Percentiles rank a stretch among this genome's conserved stretches.
Conservation (phyloP, 2,888 invertebrate genomes). For the Tetragonisca angustula region DNA sequence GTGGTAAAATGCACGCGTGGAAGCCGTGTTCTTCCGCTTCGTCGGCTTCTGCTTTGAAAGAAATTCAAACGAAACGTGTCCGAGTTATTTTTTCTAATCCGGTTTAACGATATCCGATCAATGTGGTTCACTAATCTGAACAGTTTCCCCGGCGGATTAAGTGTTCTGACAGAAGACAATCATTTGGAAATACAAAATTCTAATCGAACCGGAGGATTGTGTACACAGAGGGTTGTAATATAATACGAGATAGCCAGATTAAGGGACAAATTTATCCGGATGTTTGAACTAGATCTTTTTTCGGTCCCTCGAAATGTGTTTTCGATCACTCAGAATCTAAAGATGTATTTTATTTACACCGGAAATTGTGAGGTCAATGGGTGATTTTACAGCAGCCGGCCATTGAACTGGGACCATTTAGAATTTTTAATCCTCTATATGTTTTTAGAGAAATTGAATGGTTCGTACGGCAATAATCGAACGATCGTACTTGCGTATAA, state of each 20-base stretch:
- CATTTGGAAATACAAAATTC: background rate
- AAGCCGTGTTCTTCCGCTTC: background rate
- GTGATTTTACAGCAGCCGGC: too few species aligned
- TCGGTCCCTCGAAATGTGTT: too few species aligned
- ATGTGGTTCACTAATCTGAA: background rate
- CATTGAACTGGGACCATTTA: too few species aligned
- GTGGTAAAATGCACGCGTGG: constrained; percentile 5
- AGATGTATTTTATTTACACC: too few species aligned
- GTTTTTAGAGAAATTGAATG: too few species aligned
- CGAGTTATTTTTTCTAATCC: background rate
- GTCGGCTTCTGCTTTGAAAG: background rate
- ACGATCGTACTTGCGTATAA: too few species aligned
- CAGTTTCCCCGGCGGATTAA: background rate
- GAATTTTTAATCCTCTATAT: too few species aligned
- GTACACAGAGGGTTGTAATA: background rate
- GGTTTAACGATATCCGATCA: background rate
- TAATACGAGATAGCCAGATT: background rate
- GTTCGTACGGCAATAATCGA: too few species aligned
- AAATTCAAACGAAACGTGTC: background rate
- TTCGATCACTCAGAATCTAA: background rate
- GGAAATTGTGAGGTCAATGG: too few species aligned
- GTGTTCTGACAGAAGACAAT: background rate
- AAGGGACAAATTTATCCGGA: background rate
- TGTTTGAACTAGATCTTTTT: background rate
- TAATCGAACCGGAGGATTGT: too few species aligned